Conservation (phyloP, 2,888 invertebrate genomes). For the Escarpia spicata region DNA sequence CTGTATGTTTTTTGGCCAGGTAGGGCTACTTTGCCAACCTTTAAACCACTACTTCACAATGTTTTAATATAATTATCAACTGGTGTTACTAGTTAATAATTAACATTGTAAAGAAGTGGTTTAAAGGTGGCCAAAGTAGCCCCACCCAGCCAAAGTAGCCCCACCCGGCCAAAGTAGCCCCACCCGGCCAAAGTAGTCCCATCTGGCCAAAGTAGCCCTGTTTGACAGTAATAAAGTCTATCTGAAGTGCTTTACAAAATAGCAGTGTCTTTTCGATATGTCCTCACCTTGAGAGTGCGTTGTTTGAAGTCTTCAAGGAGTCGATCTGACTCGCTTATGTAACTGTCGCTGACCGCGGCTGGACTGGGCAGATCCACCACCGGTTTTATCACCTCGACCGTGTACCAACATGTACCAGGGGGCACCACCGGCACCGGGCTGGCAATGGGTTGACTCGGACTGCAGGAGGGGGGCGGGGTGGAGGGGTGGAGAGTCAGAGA, state of each 20-base stretch:
- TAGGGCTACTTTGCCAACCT: too few species aligned
- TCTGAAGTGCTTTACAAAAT: neutral
- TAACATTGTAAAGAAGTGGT: too few species aligned
- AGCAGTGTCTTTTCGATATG: neutral
- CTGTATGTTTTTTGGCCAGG: too few species aligned
- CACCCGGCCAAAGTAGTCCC: too few species aligned
- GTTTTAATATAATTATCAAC: too few species aligned
- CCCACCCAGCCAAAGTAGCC: too few species aligned
- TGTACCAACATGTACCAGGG: neutral
- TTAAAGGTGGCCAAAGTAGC: too few species aligned
- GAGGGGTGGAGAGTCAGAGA: conserved; percentile 10
- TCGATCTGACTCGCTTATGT: neutral
- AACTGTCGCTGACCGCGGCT: neutral
- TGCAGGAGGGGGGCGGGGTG: conserved; percentile 18
- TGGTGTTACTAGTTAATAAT: too few species aligned
- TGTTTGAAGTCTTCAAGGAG: neutral
- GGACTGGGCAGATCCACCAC: neutral
- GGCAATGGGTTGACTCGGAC: neutral
- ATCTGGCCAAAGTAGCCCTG: too few species aligned
- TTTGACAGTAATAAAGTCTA: too few species aligned
- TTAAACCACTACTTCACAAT: too few species aligned
- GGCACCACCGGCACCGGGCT: conserved; percentile 17
- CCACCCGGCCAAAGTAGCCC: too few species aligned
- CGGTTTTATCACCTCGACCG: neutral
- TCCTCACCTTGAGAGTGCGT: neutral